A percentile compares a stretch with the other conserved stretches of the same genome.
Conservation (phyloP, 2,113 vertebrate genomes). For the Nycticorax nycticorax region DNA sequence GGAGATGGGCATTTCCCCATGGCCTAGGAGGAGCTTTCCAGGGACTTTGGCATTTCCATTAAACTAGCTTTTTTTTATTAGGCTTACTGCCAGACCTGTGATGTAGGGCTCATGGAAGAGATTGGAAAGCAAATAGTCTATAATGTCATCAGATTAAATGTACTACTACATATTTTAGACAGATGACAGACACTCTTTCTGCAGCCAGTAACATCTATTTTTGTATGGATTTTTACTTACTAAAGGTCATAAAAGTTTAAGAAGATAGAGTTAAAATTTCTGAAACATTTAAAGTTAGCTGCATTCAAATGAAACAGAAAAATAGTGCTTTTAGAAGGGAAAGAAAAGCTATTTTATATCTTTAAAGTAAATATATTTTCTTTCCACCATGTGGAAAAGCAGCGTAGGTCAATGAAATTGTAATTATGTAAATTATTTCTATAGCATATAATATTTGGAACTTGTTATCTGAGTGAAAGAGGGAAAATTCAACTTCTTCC, state of each 20-base stretch:
- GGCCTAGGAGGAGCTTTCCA: neutral
- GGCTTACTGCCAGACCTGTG: neutral
- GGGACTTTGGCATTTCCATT: neutral
- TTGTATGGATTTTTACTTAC: neutral
- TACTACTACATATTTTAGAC: neutral
- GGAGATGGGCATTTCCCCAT: neutral
- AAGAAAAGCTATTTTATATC: neutral
- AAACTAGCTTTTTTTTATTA: neutral
- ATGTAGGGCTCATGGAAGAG: neutral
- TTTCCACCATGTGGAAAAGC: neutral
- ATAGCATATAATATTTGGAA: neutral
- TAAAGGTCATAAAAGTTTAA: neutral
- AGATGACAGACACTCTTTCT: neutral
- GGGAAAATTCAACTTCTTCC: neutral
- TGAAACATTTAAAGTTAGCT: neutral
- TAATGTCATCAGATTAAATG: neutral
- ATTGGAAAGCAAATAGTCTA: neutral
- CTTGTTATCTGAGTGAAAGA: neutral
- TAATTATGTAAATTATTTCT: neutral
- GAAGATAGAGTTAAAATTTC: neutral
- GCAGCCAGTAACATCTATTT: neutral
- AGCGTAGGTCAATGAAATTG: neutral
- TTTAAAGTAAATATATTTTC: neutral
- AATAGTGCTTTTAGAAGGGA: neutral
- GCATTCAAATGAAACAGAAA: neutral